phyloP scores from a whole-genome alignment of 2,113 vertebrate genomes.

The Bettongia penicillata region DNA sequence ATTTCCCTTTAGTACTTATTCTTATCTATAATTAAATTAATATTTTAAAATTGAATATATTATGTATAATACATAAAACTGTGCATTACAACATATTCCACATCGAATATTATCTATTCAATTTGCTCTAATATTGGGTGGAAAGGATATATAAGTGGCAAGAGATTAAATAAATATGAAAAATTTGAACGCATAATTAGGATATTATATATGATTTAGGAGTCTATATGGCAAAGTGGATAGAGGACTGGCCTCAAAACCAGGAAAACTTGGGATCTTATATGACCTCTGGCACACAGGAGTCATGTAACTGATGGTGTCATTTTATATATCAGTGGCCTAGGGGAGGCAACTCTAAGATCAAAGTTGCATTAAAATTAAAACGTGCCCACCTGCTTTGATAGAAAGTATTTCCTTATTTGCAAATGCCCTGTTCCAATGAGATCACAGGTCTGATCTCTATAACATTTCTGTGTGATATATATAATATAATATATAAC shows the following conservation, averaged over 20 bases:
- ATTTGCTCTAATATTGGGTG: not conserved
- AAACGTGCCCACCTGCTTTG: not conserved
- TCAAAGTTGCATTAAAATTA: not conserved
- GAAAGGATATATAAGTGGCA: not conserved
- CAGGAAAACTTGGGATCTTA: not conserved
- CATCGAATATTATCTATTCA: not conserved
- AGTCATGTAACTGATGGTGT: not conserved
- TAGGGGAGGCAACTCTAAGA: not conserved
- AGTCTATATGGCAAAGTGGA: not conserved
- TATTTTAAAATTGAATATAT: not conserved
- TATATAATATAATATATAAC: not conserved
- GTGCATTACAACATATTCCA: not conserved
- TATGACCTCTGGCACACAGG: not conserved
- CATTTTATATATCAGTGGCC: not conserved
- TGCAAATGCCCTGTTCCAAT: too few relatives aligned
- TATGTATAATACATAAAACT: not conserved
- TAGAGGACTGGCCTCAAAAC: not conserved
- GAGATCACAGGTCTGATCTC: not conserved
- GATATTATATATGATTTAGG: not conserved
- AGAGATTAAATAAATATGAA: not conserved
- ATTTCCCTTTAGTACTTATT: not conserved
- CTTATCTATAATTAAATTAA: not conserved
- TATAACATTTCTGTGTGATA: not conserved
- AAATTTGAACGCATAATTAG: not conserved
- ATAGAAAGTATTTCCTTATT: not conserved